These are phyloP conservation scores for Darevskia mixta DNA, from an alignment of 2,797 vertebrate species.

Conservation along the genomic window DNA sequence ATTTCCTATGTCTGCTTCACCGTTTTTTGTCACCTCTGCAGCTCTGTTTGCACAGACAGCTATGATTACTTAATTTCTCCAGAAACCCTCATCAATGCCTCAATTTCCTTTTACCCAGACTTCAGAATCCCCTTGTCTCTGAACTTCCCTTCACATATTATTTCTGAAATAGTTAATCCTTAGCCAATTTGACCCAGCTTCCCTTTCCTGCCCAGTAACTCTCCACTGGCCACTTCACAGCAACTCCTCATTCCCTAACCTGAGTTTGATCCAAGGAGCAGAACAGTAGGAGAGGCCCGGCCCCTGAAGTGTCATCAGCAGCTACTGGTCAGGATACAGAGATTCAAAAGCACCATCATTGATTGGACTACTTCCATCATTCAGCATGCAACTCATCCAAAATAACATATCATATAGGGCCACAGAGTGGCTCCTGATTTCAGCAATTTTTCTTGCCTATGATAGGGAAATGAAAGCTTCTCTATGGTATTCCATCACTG, in stretches of 20 bases:
- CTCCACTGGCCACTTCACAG: not conserved
- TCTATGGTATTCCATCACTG: not conserved
- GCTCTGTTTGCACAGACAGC: not conserved
- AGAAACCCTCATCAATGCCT: constrained; percentile 12
- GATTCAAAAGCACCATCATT: not conserved
- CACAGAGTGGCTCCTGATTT: not conserved
- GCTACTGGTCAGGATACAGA: not conserved
- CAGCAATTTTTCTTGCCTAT: not conserved
- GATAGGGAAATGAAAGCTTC: not conserved
- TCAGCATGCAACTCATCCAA: not conserved
- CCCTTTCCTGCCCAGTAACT: not conserved
- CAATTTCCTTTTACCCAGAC: constrained; percentile 22
- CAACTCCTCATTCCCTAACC: not conserved
- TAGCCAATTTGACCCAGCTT: constrained; percentile 1
- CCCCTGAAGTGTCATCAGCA: not conserved
- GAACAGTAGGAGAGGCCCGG: not conserved
- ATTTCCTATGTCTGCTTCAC: constrained; percentile 22
- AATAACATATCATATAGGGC: not conserved
- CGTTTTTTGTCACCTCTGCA: not conserved
- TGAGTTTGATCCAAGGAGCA: not conserved
- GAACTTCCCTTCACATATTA: constrained; percentile 16
- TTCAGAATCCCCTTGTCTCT: constrained; percentile 19
- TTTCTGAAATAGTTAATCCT: constrained; percentile 33
- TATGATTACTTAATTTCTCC: constrained; percentile 25
- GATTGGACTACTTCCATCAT: not conserved